These are phyloP conservation scores for Gymnocheta viridis DNA, from an alignment of 2,888 invertebrate species.

Conservation along the genomic window DNA sequence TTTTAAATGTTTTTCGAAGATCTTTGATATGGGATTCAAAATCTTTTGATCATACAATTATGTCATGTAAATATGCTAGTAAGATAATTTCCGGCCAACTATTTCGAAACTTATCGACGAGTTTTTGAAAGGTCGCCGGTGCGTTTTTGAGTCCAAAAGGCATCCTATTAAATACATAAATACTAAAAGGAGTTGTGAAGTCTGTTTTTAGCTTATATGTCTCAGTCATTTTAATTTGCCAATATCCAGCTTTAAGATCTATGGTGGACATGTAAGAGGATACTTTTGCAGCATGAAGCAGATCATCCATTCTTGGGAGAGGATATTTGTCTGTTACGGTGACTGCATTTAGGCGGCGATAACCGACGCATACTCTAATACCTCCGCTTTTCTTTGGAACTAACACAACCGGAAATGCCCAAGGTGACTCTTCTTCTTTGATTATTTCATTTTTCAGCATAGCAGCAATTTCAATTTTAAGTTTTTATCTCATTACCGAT, in stretches of 20 bases:
- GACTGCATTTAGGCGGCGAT: slow-evolving; percentile 74
- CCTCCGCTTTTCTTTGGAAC: slow-evolving; percentile 74
- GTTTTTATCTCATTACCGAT: not conserved
- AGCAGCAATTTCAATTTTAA: slow-evolving; percentile 9
- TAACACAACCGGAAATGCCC: slow-evolving; percentile 61
- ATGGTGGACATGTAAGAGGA: slow-evolving; percentile 75
- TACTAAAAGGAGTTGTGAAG: slow-evolving; percentile 77
- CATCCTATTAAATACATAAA: slow-evolving; percentile 75
- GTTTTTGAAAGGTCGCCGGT: slow-evolving; percentile 74
- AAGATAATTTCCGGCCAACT: no score
- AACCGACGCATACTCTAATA: slow-evolving; percentile 75
- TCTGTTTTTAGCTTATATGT: slow-evolving; percentile 75
- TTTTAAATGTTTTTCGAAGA: not conserved
- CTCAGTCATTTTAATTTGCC: slow-evolving; percentile 75
- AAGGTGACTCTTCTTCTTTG: slow-evolving; percentile 36
- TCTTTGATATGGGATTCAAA: not conserved
- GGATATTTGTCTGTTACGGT: slow-evolving; percentile 76
- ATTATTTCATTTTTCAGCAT: slow-evolving; percentile 34
- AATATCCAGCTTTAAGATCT: slow-evolving; percentile 78
- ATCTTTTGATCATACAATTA: not conserved
- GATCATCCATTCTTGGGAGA: slow-evolving; percentile 79
- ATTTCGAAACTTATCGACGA: slow-evolving; percentile 72
- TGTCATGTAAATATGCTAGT: not conserved
- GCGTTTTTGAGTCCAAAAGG: slow-evolving; percentile 77
- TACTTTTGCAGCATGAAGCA: slow-evolving; percentile 74